phyloP scores from a whole-genome alignment of 2,797 vertebrate species.

The Cirrhinus molitorella region DNA sequence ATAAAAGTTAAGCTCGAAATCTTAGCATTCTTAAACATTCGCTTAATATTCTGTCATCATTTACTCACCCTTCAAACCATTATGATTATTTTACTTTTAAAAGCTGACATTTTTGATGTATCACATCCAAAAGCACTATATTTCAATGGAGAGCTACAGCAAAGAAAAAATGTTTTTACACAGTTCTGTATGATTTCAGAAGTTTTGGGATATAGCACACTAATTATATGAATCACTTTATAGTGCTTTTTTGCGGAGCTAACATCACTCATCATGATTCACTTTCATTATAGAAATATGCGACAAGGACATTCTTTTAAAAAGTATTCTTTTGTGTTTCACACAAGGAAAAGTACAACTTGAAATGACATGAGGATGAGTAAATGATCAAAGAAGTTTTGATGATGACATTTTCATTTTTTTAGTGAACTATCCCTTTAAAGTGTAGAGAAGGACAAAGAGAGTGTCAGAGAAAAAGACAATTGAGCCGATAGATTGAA shows the following conservation, averaged over 20 bases:
- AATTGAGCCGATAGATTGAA: background rate
- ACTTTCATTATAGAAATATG: background rate
- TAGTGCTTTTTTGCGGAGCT: background rate
- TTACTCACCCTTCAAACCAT: background rate
- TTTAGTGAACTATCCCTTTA: background rate
- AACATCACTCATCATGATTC: background rate
- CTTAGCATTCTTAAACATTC: background rate
- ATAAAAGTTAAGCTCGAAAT: background rate
- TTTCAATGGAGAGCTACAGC: background rate
- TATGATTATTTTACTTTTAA: background rate
- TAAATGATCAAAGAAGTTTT: background rate
- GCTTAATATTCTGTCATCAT: background rate
- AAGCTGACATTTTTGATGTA: background rate
- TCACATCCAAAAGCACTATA: background rate
- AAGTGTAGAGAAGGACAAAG: background rate
- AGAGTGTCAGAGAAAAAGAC: background rate
- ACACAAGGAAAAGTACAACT: background rate
- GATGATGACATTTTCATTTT: conserved; percentile 2
- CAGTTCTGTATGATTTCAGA: background rate
- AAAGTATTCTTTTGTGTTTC: background rate
- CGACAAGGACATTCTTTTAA: background rate
- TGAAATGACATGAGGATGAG: background rate
- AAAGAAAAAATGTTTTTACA: background rate
- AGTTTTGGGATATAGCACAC: background rate
- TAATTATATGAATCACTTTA: background rate